A percentile compares a stretch with the other conserved stretches of the same genome.
These are phyloP conservation scores for Stratiomys singularior DNA, from an alignment of 2,888 invertebrate species.

Conservation along the genomic window DNA sequence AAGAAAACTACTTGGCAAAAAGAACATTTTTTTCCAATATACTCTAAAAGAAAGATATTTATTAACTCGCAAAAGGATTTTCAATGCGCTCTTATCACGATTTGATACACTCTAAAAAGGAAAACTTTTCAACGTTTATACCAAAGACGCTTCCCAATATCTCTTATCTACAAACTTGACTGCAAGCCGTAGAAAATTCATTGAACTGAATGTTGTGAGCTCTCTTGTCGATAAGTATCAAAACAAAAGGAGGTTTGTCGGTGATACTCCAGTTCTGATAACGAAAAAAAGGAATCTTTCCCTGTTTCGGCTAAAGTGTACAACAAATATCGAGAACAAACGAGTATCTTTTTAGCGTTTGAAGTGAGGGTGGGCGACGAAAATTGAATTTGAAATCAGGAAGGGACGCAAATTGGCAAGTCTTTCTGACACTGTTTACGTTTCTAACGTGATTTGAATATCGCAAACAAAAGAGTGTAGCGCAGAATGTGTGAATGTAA, in stretches of 20 bases:
- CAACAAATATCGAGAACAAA: neutral
- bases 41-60: conserved; percentile 9
- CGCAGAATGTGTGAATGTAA: neutral
- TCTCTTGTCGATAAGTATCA: conserved; percentile 20
- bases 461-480: neutral
- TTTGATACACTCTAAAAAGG: conserved; percentile 22
- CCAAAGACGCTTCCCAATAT: neutral
- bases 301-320: neutral
- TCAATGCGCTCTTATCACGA: conserved; percentile 41
- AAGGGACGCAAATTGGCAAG: conserved; percentile 47
- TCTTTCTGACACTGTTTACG: conserved; percentile 46
- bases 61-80: conserved; percentile 4
- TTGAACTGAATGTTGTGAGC: conserved; percentile 31
- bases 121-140: conserved; percentile 3
- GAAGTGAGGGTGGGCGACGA: conserved; percentile 25
- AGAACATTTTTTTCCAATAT: conserved; percentile 12
- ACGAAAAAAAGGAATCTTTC: conserved; percentile 31
- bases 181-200: conserved; percentile 29
- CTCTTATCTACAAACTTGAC: neutral
- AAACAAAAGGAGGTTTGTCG: conserved; percentile 38
- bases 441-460: conserved; percentile 45
- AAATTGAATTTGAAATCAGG: conserved; percentile 47
- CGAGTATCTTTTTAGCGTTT: neutral
- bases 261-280: conserved; percentile 31
- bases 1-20: conserved; percentile 29